These are phyloP conservation scores for Aldrovandia affinis DNA, from an alignment of 2,797 vertebrate genomes.

Conservation along the genomic window DNA sequence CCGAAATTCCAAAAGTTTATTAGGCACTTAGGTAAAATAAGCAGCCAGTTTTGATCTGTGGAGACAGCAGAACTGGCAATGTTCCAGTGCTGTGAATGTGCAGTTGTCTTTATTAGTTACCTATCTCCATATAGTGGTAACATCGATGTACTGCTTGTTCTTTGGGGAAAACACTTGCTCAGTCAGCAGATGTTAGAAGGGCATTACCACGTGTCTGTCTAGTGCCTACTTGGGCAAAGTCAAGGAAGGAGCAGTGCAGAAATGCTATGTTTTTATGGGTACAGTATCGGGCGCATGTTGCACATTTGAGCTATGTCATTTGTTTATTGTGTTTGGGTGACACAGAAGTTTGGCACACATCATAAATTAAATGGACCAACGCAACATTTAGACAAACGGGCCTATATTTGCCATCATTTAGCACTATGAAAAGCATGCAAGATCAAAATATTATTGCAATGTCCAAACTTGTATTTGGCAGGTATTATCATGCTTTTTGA, in stretches of 20 bases:
- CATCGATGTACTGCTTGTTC: neutral
- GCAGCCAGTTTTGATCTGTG: neutral
- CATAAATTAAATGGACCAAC: too few species aligned
- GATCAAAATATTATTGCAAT: too few species aligned
- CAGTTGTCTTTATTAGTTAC: neutral
- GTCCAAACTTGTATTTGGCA: too few species aligned
- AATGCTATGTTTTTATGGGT: neutral
- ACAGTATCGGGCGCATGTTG: too few species aligned
- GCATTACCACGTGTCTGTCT: neutral
- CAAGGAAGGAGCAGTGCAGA: neutral
- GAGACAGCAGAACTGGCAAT: neutral
- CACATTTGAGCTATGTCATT: too few species aligned
- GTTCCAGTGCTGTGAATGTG: neutral
- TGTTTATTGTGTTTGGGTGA: too few species aligned
- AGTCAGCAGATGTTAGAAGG: neutral
- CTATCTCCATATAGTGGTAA: neutral
- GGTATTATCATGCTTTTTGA: too few species aligned
- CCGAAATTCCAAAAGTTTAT: too few species aligned
- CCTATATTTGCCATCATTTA: too few species aligned
- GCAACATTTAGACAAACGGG: too few species aligned
- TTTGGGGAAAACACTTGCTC: neutral
- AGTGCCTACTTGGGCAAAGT: neutral
- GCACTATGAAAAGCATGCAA: too few species aligned
- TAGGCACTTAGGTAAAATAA: too few species aligned
- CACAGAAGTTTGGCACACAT: neutral